Percentiles rank a stretch among this genome's conserved stretches.
Conservation (phyloP, 2,797 vertebrate species). For the Acridotheres tristis region DNA sequence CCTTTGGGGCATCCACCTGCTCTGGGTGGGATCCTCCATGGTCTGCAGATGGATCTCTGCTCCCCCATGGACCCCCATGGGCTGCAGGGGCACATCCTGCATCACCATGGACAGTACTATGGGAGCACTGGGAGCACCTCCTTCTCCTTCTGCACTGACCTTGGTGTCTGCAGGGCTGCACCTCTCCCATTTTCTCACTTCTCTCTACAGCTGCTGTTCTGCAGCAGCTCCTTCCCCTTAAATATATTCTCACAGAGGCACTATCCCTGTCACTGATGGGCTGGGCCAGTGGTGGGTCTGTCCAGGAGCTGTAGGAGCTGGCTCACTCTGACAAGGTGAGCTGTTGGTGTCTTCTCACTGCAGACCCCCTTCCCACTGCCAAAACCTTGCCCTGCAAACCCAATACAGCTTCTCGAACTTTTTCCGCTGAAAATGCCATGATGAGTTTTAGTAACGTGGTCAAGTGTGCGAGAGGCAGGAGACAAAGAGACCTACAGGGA, state of each 20-base stretch:
- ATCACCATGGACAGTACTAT: not conserved
- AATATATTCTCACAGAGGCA: accelerated
- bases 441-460: accelerated
- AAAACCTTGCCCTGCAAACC: not conserved
- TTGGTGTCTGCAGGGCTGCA: not conserved
- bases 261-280: accelerated
- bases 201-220: not conserved
- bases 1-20: not conserved
- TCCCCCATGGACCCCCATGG: too few species aligned
- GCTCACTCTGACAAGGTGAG: accelerated
- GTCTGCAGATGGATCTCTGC: not conserved
- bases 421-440: not conserved
- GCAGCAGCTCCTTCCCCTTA: not conserved
- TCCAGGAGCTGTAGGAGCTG: not conserved
- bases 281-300: accelerated
- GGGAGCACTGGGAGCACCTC: not conserved
- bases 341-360: not conserved
- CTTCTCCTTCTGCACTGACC: not conserved
- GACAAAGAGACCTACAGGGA: not conserved
- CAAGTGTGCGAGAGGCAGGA: accelerated
- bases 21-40: too few species aligned
- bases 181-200: not conserved
- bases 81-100: not conserved
- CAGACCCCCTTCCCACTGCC: not conserved
- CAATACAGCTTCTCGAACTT: not conserved